phyloP scores from a whole-genome alignment of 1,140 invertebrate genomes.

The Cryptotermes secundus region DNA sequence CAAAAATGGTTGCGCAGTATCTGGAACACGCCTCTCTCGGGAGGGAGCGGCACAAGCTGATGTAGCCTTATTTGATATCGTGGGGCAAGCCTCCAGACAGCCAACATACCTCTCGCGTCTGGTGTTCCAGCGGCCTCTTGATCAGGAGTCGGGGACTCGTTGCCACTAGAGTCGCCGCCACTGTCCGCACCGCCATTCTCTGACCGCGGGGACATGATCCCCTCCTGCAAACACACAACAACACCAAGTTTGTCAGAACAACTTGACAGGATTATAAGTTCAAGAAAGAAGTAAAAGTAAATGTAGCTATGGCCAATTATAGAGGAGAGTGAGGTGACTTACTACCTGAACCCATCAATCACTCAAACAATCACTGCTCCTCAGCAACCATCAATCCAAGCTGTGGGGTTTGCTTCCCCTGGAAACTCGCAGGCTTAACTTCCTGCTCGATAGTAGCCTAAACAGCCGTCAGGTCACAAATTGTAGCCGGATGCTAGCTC shows the following conservation, averaged over 20 bases:
- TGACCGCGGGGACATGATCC: conserved; percentile 19
- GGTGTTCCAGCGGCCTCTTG: not conserved
- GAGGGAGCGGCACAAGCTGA: not conserved
- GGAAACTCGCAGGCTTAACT: too few species aligned
- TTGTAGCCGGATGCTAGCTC: too few species aligned
- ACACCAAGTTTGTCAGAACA: conserved; percentile 17
- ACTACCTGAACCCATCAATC: not conserved
- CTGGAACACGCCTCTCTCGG: not conserved
- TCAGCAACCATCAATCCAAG: not conserved
- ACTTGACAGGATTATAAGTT: not conserved
- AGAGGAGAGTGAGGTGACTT: not conserved
- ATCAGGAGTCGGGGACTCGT: conserved; percentile 8
- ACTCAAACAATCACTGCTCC: conserved; percentile 1
- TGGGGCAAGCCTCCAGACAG: not conserved
- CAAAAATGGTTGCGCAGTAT: not conserved
- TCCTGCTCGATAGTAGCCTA: too few species aligned
- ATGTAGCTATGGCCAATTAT: conserved; percentile 13
- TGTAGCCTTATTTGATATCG: not conserved
- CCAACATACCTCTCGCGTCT: not conserved
- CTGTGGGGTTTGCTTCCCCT: too few species aligned
- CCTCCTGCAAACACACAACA: conserved; percentile 23
- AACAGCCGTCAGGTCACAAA: too few species aligned
- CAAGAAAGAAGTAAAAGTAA: conserved; percentile 16
- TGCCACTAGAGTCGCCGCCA: conserved; percentile 27
- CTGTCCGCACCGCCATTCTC: conserved; percentile 18